phyloP scores from a whole-genome alignment of 2,797 vertebrate species.

The Halcyon smyrnensis region DNA sequence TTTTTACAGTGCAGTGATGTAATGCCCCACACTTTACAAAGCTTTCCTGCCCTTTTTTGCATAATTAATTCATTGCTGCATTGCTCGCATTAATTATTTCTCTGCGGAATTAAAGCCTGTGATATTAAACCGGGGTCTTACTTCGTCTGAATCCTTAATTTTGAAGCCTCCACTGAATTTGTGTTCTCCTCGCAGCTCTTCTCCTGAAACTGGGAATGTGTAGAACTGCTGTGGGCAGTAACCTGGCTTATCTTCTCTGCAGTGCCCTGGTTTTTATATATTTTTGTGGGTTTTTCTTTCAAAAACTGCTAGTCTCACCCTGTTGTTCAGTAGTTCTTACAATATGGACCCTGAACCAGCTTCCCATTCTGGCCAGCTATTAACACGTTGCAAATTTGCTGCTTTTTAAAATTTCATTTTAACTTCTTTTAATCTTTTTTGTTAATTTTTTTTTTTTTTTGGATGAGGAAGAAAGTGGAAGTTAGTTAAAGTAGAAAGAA shows the following conservation, averaged over 20 bases:
- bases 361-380: not conserved
- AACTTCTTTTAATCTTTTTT: no score
- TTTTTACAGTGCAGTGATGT: not conserved
- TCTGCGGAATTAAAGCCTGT: not conserved
- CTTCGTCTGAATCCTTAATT: not conserved
- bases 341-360: not conserved
- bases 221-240: not conserved
- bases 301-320: not conserved
- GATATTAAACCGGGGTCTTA: conserved; percentile 9
- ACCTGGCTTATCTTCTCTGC: not conserved
- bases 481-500: not conserved
- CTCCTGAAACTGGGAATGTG: not conserved
- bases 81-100: conserved; percentile 40
- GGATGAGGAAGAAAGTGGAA: not conserved
- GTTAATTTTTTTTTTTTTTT: no score
- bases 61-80: conserved; percentile 34
- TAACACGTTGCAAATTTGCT: not conserved
- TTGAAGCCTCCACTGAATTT: not conserved
- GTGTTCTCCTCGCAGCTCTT: not conserved
- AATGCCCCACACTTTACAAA: not conserved
- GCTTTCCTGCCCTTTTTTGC: conserved; percentile 39
- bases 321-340: not conserved
- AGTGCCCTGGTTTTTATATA: not conserved
- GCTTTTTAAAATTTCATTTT: not conserved
- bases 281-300: not conserved